Base-by-base conservation (phyloP, 1,140 invertebrate genomes). In the Eurosta solidaginis region DNA sequence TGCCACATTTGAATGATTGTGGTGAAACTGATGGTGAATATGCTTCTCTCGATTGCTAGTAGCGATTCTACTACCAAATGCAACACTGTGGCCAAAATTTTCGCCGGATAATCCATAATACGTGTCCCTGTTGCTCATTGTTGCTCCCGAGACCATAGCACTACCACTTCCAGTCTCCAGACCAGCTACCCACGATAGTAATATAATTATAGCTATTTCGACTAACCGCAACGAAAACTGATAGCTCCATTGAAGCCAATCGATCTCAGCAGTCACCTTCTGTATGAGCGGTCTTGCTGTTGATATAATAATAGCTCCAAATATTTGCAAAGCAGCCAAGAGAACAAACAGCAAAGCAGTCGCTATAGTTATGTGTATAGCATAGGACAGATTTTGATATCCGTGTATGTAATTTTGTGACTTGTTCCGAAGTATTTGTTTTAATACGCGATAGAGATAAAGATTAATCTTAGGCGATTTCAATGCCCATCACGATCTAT, bases 221-320 rank as follows among this genome's bases (percentile, higher is more conserved):
- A 96, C 91, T 0, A 96, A 89, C 22, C 96, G 90, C 36, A 96
- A 90, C 2, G 93, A 93, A 80, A 96, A 93, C 81, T 96, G 94
- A 89, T 95, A 96, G 12, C 94, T 93, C 94, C 95, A 97, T 90
- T 96, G 94, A 6, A 96, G 89, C 96, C 96, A 97, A 81, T 91
- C 90, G 44, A 91, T 81, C 33, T 87, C 86, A 0, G 82, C 76
- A 73, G 80, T 81, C 2, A 79, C 68, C 29, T 85, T 81, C 14
- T 74, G 80, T 3, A 82, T 81, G 7, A 85, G 22, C 7, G 81
- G 80, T 87, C 80, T 89, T 86, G 79, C 84, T 68, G 79, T 85
- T 81, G 59, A 91, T 88, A 79, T 90, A 82, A 81, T 91, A 88
- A 85, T 90, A 86, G 85, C 85, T 0, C 94, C 95, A 83, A 95